A percentile compares a stretch with the other conserved stretches of the same genome.
Evolutionary conservation across 37 sponge, comb jelly and placozoan genomes (phyloP).

Genomic region (Eunapius fragilis): DNA sequence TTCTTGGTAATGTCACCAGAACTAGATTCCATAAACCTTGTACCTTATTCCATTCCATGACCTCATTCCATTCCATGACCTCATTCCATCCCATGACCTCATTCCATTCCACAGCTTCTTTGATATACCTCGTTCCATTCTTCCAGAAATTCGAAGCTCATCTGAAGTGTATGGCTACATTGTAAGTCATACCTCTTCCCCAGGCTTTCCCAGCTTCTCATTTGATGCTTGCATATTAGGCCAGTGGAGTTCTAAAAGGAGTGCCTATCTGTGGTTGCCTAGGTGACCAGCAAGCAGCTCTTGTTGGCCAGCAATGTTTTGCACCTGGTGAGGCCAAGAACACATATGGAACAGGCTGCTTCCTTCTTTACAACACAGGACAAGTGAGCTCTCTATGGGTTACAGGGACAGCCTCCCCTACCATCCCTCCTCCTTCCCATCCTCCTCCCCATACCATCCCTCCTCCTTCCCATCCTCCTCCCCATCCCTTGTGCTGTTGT

Average conservation of each 20-base stretch:
- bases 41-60: too few species aligned
- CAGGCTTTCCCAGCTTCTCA: neutral
- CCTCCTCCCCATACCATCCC: neutral
- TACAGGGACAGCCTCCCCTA: too few species aligned
- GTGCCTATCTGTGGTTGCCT: conserved; percentile 92
- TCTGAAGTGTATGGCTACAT: conserved; percentile 89
- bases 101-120: conserved; percentile 62
- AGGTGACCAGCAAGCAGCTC: conserved; percentile 96
- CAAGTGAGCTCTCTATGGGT: too few species aligned
- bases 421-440: neutral
- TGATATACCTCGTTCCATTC: conserved; percentile 63
- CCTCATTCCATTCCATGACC: too few species aligned
- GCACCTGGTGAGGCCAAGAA: conserved; percentile 89
- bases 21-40: too few species aligned
- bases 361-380: conserved; percentile 94
- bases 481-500: too few species aligned
- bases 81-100: neutral
- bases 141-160: conserved; percentile 86
- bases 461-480: neutral
- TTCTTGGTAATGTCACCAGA: too few species aligned
- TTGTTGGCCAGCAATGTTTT: conserved; percentile 92
- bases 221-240: conserved; percentile 22
- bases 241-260: conserved; percentile 67
- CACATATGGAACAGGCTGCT: conserved; percentile 98
- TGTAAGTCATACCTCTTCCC: conserved; percentile 28